Evolutionary conservation across 2,888 invertebrate genomes (phyloP).

Genomic region (Drosophila mimetica): DNA sequence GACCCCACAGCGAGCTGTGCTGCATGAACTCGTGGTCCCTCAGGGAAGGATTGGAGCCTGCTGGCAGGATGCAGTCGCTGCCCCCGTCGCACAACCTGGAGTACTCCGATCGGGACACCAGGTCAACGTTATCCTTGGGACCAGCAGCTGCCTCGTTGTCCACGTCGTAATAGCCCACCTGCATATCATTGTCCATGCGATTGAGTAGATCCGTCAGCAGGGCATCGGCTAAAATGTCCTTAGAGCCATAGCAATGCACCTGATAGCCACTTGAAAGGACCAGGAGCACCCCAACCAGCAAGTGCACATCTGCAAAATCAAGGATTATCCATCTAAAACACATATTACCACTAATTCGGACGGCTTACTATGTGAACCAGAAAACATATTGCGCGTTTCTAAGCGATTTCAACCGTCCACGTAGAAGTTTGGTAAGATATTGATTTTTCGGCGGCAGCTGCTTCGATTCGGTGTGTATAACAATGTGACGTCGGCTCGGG

Average conservation of each 20-base stretch:
- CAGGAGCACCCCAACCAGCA: conserved; percentile 41
- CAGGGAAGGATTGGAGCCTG: conserved; percentile 88
- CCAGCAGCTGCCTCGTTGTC: conserved; percentile 68
- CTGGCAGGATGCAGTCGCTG: conserved; percentile 59
- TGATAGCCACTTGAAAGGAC: conserved; percentile 39
- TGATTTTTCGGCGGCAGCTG: conserved; percentile 68
- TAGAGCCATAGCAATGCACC: conserved; percentile 61
- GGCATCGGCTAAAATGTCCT: conserved; percentile 89
- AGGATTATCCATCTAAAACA: not conserved
- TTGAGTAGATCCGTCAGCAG: conserved; percentile 91
- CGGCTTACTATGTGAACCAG: conserved; percentile 40
- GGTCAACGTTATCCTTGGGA: conserved; percentile 78
- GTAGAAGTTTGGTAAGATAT: conserved; percentile 51
- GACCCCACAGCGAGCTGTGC: conserved; percentile 91
- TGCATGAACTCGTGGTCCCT: conserved; percentile 95
- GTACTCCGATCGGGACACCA: conserved; percentile 88
- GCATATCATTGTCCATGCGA: conserved; percentile 90
- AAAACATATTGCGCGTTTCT: conserved; percentile 65
- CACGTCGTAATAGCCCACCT: conserved; percentile 85
- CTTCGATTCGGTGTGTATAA: conserved; percentile 48
- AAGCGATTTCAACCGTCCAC: conserved; percentile 44
- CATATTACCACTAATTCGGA: not conserved
- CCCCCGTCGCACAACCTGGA: conserved; percentile 88
- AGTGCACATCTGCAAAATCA: conserved; percentile 35
- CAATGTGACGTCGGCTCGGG: conserved; percentile 20